Evolutionary conservation across 1,140 invertebrate species (phyloP).

Genomic region (Papilio xuthus): DNA sequence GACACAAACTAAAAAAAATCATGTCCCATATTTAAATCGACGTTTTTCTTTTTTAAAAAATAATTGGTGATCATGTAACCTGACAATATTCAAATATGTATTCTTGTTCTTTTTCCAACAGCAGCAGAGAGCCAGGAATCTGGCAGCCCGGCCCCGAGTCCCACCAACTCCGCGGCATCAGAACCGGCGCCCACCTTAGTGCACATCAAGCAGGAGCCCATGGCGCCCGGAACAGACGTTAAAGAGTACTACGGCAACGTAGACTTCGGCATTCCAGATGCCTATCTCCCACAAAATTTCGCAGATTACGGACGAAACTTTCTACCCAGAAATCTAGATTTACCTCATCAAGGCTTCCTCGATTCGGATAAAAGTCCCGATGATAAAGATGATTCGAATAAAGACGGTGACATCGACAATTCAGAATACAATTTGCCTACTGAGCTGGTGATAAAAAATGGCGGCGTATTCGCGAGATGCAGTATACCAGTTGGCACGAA

Average conservation of each 20-base stretch:
- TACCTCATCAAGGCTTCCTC: conserved; percentile 61
- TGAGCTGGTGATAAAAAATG: conserved; percentile 77
- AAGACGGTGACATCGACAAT: conserved; percentile 49
- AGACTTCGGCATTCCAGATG: conserved; percentile 68
- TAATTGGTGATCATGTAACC: not conserved
- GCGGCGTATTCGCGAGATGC: conserved; percentile 82
- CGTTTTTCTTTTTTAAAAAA: not conserved
- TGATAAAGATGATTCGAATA: conserved; percentile 62
- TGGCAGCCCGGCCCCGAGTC: conserved; percentile 72
- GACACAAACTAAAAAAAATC: too few relatives aligned
- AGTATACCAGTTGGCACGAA: conserved; percentile 83
- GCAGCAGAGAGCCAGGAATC: conserved; percentile 77
- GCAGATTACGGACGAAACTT: conserved; percentile 60
- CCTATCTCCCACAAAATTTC: conserved; percentile 66
- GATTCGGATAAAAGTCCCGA: conserved; percentile 61
- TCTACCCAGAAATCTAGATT: conserved; percentile 58
- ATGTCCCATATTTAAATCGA: too few relatives aligned
- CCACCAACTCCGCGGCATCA: conserved; percentile 69
- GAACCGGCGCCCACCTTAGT: conserved; percentile 75
- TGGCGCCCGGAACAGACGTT: conserved; percentile 72
- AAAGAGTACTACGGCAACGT: conserved; percentile 71
- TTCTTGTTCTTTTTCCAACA: conserved; percentile 52
- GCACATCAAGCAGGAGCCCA: conserved; percentile 76
- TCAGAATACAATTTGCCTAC: conserved; percentile 61
- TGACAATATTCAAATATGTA: not conserved